Evolutionary conservation across 2,113 vertebrate species (phyloP).

Genomic region (Amblyornis subalaris): DNA sequence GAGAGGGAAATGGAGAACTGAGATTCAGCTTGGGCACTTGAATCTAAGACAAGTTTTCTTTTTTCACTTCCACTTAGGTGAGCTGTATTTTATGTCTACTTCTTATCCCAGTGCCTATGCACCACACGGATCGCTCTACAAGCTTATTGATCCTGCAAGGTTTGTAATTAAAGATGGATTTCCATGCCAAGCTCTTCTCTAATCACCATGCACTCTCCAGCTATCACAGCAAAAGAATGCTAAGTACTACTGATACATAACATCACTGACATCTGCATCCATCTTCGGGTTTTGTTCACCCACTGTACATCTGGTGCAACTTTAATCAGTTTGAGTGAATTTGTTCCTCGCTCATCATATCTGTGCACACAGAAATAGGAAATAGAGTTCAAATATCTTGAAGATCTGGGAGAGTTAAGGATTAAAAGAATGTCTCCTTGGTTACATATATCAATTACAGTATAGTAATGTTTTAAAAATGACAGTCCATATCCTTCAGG

Average conservation of each 20-base stretch:
- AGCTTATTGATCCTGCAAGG: constrained; percentile 84
- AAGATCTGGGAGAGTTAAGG: neutral
- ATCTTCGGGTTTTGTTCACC: neutral
- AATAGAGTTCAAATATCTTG: neutral
- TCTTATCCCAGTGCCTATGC: constrained; percentile 77
- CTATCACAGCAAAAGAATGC: neutral
- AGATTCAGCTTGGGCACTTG: neutral
- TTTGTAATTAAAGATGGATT: constrained; percentile 55
- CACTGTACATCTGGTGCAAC: neutral
- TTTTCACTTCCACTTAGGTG: constrained; percentile 65
- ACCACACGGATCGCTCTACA: constrained; percentile 78
- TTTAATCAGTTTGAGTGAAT: neutral
- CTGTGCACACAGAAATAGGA: neutral
- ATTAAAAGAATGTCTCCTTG: neutral
- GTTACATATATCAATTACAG: neutral
- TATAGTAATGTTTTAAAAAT: neutral
- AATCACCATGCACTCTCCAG: neutral
- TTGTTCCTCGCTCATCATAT: neutral
- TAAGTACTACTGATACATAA: neutral
- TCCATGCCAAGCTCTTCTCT: neutral
- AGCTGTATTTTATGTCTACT: constrained; percentile 85
- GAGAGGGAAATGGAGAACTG: neutral
- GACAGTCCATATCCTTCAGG: neutral
- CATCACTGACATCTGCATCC: neutral
- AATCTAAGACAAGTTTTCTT: neutral